Conservation (phyloP, 1,140 invertebrate genomes). For the Solenopsis invicta region DNA sequence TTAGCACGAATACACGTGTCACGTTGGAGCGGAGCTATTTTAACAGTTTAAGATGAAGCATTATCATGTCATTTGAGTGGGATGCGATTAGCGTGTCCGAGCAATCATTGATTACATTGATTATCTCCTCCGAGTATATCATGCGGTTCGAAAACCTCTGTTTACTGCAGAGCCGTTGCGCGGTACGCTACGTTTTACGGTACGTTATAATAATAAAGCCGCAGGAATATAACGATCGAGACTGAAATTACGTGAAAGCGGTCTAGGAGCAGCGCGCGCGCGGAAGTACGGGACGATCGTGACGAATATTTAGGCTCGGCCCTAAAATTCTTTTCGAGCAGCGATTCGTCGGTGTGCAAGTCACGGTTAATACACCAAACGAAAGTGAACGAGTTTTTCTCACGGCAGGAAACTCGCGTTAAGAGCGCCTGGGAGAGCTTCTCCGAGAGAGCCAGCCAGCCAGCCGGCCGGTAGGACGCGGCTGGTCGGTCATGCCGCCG, state of each 20-base stretch:
- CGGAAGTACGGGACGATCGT: background rate
- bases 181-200: constrained; percentile 20
- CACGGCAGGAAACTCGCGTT: constrained; percentile 65
- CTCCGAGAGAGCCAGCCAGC: background rate
- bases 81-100: constrained; percentile 3
- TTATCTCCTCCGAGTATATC: constrained; percentile 11
- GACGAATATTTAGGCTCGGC: constrained; percentile 8
- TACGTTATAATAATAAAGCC: constrained; percentile 41
- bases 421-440: constrained; percentile 32
- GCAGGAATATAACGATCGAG: constrained; percentile 23
- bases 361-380: constrained; percentile 77
- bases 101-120: constrained; percentile 31
- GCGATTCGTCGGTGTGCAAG: constrained; percentile 66
- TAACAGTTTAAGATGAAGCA: constrained; percentile 24
- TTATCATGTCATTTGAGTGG: constrained; percentile 14
- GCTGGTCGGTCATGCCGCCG: background rate
- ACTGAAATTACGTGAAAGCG: constrained; percentile 22
- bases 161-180: background rate
- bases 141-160: background rate
- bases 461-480: background rate
- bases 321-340: constrained; percentile 37
- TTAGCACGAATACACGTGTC: background rate
- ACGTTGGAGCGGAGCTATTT: background rate
- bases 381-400: constrained; percentile 84
- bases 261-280: background rate